phyloP scores from a whole-genome alignment of 2,113 vertebrate species.

The Nanger granti region DNA sequence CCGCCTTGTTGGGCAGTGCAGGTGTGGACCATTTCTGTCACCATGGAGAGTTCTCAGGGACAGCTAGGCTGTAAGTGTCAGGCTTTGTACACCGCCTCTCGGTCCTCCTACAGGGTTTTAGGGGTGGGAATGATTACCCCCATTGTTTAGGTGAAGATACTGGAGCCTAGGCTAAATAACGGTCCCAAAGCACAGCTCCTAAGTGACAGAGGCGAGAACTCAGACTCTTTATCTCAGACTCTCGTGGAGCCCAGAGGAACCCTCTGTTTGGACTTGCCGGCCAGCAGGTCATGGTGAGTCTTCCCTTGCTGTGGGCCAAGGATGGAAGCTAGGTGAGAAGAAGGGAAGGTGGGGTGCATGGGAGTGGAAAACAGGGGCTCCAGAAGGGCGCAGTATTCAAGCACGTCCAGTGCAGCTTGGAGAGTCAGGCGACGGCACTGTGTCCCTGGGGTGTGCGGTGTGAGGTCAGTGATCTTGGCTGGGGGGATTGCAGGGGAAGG shows the following conservation, averaged over 20 bases:
- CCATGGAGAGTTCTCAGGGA: neutral
- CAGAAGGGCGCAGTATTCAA: neutral
- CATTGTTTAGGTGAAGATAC: neutral
- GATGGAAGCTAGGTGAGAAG: too few species aligned
- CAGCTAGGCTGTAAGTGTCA: neutral
- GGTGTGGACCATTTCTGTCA: neutral
- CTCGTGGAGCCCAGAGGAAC: neutral
- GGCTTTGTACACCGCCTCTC: neutral
- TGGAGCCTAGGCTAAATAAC: neutral
- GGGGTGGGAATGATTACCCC: neutral
- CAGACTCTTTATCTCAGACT: neutral
- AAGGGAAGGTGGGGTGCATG: neutral
- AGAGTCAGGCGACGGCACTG: accelerated
- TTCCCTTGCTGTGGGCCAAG: too few species aligned
- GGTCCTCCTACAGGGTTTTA: neutral
- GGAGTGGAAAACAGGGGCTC: neutral
- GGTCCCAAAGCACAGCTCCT: neutral
- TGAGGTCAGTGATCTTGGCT: neutral
- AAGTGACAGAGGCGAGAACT: neutral
- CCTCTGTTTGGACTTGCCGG: neutral
- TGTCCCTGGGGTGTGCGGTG: neutral
- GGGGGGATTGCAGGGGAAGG: neutral
- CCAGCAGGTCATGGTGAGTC: neutral
- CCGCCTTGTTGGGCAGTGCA: neutral
- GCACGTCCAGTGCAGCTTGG: accelerated